Evolutionary conservation across 2,113 vertebrate species (phyloP).

Genomic region (Montifringilla adamsi): DNA sequence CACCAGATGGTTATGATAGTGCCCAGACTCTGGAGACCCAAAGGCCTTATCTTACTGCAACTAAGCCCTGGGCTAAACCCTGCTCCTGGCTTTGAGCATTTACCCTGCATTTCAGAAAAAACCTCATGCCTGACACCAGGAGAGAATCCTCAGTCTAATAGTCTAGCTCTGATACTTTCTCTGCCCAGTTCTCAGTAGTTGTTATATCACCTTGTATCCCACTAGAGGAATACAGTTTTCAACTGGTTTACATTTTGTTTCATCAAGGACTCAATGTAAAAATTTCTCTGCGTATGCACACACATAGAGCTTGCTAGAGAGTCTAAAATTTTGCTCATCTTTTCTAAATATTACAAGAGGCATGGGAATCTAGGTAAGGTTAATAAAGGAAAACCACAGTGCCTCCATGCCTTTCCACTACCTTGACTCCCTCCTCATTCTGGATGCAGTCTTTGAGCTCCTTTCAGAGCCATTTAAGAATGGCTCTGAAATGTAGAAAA

Average conservation of each 20-base stretch:
- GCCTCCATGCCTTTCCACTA: neutral
- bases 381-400: neutral
- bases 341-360: neutral
- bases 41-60: neutral
- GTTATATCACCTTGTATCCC: neutral
- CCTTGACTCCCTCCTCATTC: neutral
- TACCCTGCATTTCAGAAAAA: neutral
- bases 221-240: neutral
- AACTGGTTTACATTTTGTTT: neutral
- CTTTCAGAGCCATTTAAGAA: neutral
- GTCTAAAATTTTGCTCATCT: neutral
- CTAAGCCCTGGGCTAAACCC: neutral
- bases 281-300: rapidly evolving
- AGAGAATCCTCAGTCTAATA: neutral
- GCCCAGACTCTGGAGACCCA: neutral
- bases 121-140: neutral
- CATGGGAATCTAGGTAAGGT: neutral
- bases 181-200: neutral
- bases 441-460: neutral
- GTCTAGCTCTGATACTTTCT: neutral
- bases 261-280: neutral
- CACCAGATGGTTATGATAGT: neutral
- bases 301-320: neutral
- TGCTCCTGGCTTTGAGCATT: neutral
- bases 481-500: neutral